Evolutionary conservation across 2,797 vertebrate species (phyloP), one percentile per base, ranked within the genome.

Genomic region (Myoxocephalus aenaeus): DNA sequence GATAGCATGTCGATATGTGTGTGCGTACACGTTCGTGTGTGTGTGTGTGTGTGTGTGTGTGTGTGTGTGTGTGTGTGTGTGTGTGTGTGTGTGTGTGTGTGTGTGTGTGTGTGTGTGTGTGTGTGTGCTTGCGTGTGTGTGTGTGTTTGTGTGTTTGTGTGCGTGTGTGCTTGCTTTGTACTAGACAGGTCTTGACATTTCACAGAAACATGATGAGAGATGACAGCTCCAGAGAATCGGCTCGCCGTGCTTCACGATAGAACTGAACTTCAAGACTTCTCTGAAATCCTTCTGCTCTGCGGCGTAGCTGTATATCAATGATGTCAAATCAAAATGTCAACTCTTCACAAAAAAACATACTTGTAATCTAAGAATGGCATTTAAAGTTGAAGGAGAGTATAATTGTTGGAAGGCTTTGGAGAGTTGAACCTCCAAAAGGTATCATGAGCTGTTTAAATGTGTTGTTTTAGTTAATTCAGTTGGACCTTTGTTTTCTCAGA

Each of bases 171-270:
- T 36, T 14, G 5, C 11, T 58, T 7, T 54, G 69, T 25, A 53
- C 22, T 4, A 7, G 7, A 56, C 27, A 29, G 17, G n/a, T 71
- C 73, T 71, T 71, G 65, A 77, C 71, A 79, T 76, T 80, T 87
- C 34, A 15, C 57, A 34, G 54, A 82, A 51, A 58, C 68, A 71
- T 54, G 42, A 71, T 76, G 77, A 81, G 42, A 68, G 50, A 36
- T 51, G 71, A 65, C 56, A 70, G 65, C 25, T 62, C 36, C 18
- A 27, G 13, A 63, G 44, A 15, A 18, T 4, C 4, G 29, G 56
- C 46, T 65, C 1, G 0, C 61, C 7, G 20, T 1, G 9, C 27
- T 63, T 72, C 51, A 3, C 40, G 51, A 54, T n/a, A 57, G 2
- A 57, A 12, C 18, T 75, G 29, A 78, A 51, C 50, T 46, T 51